A percentile compares a stretch with the other conserved stretches of the same genome.
Evolutionary conservation across 2,113 vertebrate species (phyloP).

Genomic region (Erythrocercus mccallii): DNA sequence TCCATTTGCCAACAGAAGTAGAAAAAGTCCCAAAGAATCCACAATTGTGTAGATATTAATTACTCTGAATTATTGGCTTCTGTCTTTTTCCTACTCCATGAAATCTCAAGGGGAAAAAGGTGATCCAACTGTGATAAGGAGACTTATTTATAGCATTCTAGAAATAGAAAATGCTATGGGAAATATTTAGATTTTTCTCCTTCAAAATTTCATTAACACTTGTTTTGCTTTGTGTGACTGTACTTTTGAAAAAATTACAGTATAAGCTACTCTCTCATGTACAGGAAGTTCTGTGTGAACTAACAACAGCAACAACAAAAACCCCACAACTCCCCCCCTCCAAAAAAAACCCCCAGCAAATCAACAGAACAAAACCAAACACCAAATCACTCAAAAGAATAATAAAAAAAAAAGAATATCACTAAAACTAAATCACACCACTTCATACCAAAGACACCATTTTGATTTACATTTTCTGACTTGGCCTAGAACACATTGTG

Average conservation of each 20-base stretch:
- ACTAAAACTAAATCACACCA: not conserved
- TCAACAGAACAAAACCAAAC: not conserved
- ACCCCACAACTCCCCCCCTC: no score
- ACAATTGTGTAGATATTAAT: not conserved
- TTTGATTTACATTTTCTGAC: conserved; percentile 25
- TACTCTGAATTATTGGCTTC: not conserved
- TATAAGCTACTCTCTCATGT: not conserved
- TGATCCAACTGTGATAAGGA: not conserved
- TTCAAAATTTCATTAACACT: not conserved
- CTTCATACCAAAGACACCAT: not conserved
- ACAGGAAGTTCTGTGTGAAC: not conserved
- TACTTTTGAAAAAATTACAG: not conserved
- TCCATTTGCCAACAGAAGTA: not conserved
- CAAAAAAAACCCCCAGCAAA: not conserved
- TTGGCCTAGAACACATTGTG: not conserved
- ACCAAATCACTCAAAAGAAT: not conserved
- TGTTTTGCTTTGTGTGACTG: not conserved
- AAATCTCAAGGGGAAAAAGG: not conserved
- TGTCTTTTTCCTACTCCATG: not conserved
- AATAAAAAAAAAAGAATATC: not conserved
- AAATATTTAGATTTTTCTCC: not conserved
- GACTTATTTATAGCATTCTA: not conserved
- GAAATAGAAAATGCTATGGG: not conserved
- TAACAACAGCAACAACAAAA: not conserved
- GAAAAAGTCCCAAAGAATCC: not conserved